phyloP scores from a whole-genome alignment of 2,888 invertebrate genomes.

The Elegia similella region DNA sequence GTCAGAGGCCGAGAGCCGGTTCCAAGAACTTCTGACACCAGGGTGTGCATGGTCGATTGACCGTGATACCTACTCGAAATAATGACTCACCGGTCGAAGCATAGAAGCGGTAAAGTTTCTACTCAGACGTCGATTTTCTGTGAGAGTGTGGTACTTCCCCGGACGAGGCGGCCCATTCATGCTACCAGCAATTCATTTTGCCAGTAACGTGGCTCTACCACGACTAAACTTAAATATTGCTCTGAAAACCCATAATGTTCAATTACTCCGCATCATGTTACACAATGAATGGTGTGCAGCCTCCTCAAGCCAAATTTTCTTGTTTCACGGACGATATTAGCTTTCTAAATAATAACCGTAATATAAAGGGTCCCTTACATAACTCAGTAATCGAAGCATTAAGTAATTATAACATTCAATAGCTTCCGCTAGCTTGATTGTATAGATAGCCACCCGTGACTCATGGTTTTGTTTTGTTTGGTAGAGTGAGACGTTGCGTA shows the following conservation, averaged over 20 bases:
- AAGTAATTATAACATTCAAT: neutral
- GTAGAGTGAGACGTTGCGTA: neutral
- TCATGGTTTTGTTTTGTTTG: neutral
- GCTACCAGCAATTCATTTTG: too few relatives aligned
- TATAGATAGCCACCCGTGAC: neutral
- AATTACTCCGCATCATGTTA: neutral
- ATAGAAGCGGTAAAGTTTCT: too few relatives aligned
- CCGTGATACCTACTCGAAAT: too few relatives aligned
- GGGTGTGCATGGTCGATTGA: too few relatives aligned
- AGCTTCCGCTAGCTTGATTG: neutral
- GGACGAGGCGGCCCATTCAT: too few relatives aligned
- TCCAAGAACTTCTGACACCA: too few relatives aligned
- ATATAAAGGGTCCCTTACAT: constrained; percentile 7
- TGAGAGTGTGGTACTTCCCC: too few relatives aligned
- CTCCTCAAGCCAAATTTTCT: neutral
- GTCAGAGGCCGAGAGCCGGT: too few relatives aligned
- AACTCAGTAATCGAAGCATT: neutral
- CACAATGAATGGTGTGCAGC: neutral
- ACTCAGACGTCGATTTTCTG: too few relatives aligned
- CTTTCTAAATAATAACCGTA: constrained; percentile 14
- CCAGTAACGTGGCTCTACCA: too few relatives aligned
- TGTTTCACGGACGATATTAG: neutral
- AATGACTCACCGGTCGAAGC: too few relatives aligned
- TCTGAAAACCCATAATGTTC: neutral
- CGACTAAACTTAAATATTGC: too few relatives aligned